Conservation (phyloP, 2,113 vertebrate species). For the Boulengeromyrus knoepffleri region DNA sequence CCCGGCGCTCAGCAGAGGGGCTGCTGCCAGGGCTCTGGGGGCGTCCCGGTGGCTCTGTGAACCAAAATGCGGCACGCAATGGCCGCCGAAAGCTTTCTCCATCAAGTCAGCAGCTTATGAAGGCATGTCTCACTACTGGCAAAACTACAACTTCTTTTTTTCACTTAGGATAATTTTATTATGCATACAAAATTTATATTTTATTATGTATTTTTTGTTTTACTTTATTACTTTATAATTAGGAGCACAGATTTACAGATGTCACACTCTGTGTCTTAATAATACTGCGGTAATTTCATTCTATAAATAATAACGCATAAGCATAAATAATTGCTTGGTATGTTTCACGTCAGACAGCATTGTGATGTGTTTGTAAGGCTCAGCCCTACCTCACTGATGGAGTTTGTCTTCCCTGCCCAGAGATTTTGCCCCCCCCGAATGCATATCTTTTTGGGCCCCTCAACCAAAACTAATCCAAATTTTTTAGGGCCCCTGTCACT, state of each 20-base stretch:
- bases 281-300: background rate
- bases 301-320: background rate
- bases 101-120: background rate
- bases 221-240: background rate
- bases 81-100: background rate
- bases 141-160: background rate
- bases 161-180: background rate
- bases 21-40: background rate
- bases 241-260: background rate
- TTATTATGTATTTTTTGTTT: background rate
- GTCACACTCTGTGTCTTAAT: background rate
- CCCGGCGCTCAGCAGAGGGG: conserved; percentile 50
- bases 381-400: background rate
- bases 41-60: background rate
- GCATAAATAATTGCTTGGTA: background rate
- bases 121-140: background rate
- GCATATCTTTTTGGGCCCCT: background rate
- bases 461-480: background rate
- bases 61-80: background rate
- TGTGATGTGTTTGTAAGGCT: background rate
- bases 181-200: background rate
- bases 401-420: background rate
- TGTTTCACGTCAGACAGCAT: background rate
- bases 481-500: background rate
- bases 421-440: background rate